Evolutionary conservation across 2,113 vertebrate genomes (phyloP), one percentile per base, ranked within the genome.

Genomic region (Peromyscus californicus): DNA sequence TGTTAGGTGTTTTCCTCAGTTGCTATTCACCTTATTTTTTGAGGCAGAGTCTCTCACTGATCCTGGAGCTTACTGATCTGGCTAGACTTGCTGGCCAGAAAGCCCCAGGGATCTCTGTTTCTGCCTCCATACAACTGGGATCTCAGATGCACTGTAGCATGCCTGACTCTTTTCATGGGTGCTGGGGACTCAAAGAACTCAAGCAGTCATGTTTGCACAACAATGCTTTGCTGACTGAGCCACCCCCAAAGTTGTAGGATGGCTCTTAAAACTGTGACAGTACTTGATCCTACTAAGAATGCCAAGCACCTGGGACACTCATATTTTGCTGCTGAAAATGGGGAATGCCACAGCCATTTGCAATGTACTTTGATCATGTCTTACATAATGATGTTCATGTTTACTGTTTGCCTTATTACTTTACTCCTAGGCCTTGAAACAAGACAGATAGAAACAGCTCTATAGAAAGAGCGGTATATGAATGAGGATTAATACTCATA

Each of bases 341-440:
- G 36, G 59, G 92, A 95, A 67, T 57, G 36, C 39, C 72, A 33
- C 7, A 57, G 70, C 70, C 7, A 57, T 24, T 63, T 76, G 67
- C 26, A 86, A 54, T 31, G 1, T 48, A 82, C 2, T 89, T 93
- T 83, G 10, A 29, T 80, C 42, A 54, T 92, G 91, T 95, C 63
- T 91, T 17, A 72, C 80, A 82, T 70, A 63, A 42, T 76, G 88
- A 76, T 90, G 31, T 21, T 45, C 54, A 63, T 9, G 29, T 36
- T 94, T 84, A n/a, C 8, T 5, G 31, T 65, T 57, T 45, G 78
- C 45, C 24, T 74, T 85, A 45, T 12, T 63, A 51, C 85, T 45
- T 51, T 92, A 75, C 31, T 48, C 36, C 69, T 92, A 72, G 16
- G 48, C 75, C 72, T 76, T 93, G 97, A 89, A 87, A 67, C 1